Evolutionary conservation across 1,140 invertebrate genomes (phyloP).

Genomic region (Choristoneura fumiferana): DNA sequence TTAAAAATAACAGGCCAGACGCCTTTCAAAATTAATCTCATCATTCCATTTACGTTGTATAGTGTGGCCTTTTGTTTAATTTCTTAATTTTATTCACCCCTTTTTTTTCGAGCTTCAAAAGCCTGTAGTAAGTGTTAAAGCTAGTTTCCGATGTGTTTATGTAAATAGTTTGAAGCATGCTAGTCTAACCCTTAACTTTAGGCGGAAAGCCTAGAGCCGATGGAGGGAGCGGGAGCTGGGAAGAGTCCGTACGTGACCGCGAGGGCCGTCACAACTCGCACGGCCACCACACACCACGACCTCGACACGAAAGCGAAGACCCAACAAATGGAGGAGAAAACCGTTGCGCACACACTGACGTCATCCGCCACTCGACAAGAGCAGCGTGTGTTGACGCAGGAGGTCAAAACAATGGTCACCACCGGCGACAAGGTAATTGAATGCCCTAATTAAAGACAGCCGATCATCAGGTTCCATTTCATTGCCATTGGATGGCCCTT

Average conservation of each 20-base stretch:
- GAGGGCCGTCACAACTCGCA: slow-evolving; percentile 92
- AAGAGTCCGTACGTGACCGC: slow-evolving; percentile 92
- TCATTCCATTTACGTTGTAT: slow-evolving; percentile 46
- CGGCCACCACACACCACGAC: slow-evolving; percentile 93
- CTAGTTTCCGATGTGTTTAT: slow-evolving; percentile 41
- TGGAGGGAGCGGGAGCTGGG: slow-evolving; percentile 46
- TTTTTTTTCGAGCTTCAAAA: slow-evolving; percentile 39
- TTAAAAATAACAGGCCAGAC: slow-evolving; percentile 51
- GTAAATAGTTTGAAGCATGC: slow-evolving; percentile 66
- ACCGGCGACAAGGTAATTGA: slow-evolving; percentile 86
- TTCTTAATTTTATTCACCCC: slow-evolving; percentile 28
- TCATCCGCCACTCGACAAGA: slow-evolving; percentile 92
- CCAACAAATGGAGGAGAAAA: slow-evolving; percentile 92
- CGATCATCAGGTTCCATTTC: background rate
- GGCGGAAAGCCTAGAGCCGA: slow-evolving; percentile 71
- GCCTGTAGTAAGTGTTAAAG: slow-evolving; percentile 44
- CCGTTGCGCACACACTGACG: slow-evolving; percentile 93
- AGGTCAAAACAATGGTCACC: slow-evolving; percentile 91
- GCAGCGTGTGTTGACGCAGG: slow-evolving; percentile 92
- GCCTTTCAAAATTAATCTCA: slow-evolving; percentile 45
- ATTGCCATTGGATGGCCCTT: slow-evolving; percentile 1
- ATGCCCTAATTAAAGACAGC: background rate
- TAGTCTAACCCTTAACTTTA: slow-evolving; percentile 58
- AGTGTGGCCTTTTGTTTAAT: slow-evolving; percentile 49
- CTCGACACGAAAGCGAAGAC: slow-evolving; percentile 93